phyloP scores from a whole-genome alignment of 2,888 invertebrate genomes.

The Zaprionus obscuricornis region DNA sequence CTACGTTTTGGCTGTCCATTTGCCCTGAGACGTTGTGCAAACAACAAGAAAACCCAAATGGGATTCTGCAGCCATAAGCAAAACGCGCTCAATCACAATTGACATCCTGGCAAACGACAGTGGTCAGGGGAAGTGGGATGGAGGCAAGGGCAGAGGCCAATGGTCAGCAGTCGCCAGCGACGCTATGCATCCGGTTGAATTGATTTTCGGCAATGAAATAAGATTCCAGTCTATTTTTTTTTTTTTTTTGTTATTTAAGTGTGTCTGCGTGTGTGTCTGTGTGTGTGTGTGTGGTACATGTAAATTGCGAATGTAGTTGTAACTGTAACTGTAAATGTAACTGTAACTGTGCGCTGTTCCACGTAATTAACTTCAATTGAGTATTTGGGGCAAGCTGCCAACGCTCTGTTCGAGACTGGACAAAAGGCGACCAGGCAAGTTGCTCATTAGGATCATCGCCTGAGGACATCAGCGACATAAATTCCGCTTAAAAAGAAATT shows the following conservation, averaged over 20 bases:
- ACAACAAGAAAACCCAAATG: conserved; percentile 44
- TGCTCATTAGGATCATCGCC: conserved; percentile 57
- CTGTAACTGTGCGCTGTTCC: conserved; percentile 54
- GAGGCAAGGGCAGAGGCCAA: conserved; percentile 22
- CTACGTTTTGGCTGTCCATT: conserved; percentile 61
- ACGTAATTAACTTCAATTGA: conserved; percentile 74
- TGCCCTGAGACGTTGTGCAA: conserved; percentile 59
- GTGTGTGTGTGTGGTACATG: conserved; percentile 36
- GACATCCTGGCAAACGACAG: conserved; percentile 59
- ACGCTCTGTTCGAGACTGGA: conserved; percentile 45
- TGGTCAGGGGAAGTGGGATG: conserved; percentile 9
- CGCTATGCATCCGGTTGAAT: conserved; percentile 74
- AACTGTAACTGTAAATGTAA: conserved; percentile 17
- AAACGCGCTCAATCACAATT: conserved; percentile 62
- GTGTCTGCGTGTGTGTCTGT: conserved; percentile 8
- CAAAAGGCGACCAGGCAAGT: conserved; percentile 32
- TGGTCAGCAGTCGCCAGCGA: conserved; percentile 54
- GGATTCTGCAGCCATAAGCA: conserved; percentile 72
- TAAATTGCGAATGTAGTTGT: conserved; percentile 44
- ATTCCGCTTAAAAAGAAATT: conserved; percentile 68
- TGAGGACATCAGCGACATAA: conserved; percentile 51
- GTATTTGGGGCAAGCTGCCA: conserved; percentile 66
- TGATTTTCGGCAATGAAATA: conserved; percentile 54
- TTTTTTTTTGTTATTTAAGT: background rate
- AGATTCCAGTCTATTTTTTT: background rate